A percentile compares a stretch with the other conserved stretches of the same genome.
Conservation (phyloP, 2,113 vertebrate species). For the Microtus pennsylvanicus region DNA sequence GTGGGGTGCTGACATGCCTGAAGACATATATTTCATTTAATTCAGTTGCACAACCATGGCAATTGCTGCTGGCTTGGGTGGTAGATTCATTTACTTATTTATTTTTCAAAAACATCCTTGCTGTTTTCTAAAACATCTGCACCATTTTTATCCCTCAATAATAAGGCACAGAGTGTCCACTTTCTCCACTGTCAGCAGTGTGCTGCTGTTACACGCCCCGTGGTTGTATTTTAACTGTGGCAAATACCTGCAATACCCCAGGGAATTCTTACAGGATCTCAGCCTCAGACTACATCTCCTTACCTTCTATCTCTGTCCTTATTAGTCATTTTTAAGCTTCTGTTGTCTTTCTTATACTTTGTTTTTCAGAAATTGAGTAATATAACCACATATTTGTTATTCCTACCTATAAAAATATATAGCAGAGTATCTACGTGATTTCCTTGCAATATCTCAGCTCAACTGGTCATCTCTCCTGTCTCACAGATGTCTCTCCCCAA, state of each 20-base stretch:
- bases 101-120: neutral
- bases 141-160: neutral
- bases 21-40: neutral
- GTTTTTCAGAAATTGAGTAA: neutral
- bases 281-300: too few relatives aligned
- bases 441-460: too few relatives aligned
- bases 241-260: rapidly evolving
- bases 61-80: neutral
- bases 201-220: too few relatives aligned
- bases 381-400: neutral
- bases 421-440: rapidly evolving
- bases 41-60: too few relatives aligned
- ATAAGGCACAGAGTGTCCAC: rapidly evolving
- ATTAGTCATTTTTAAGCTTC: neutral
- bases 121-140: neutral
- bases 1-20: rapidly evolving
- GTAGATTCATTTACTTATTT: neutral
- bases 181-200: neutral
- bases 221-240: neutral
- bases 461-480: rapidly evolving
- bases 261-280: neutral
- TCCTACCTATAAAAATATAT: neutral
- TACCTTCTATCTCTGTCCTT: neutral
- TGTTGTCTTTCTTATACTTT: neutral
- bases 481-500: neutral